Evolutionary conservation across 2,888 invertebrate genomes (phyloP), one percentile per base, ranked within the genome.

Genomic region (Byasa hedistus): DNA sequence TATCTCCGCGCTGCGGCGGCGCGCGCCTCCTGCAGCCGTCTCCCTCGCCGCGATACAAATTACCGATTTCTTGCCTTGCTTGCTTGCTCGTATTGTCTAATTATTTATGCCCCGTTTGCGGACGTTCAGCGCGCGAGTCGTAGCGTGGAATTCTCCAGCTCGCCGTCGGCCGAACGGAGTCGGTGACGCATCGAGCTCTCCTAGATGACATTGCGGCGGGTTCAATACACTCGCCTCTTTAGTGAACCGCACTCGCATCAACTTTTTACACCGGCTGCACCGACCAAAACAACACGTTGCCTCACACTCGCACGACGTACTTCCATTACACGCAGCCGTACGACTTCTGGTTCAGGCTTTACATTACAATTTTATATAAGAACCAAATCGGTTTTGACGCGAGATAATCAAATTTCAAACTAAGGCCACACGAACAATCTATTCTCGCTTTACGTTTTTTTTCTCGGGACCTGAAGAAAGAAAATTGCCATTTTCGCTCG

Each of bases 11-110:
- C 81, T 75, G 78, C 81, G 79, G 76, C 82, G 85, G 86, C 88
- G 86, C 87, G 84, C 83, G 84, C 84, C 79, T 82, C 83, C 86
- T 82, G 59, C 74, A 69, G 67, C 73, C 85, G 80, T 84, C 87
- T 85, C 86, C 82, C 86, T 85, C 84, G 84, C 76, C 82, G 82
- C 86, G 84, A 91, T 89, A 89, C 88, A 89, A 87, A 87, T 91
- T 88, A 87, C 89, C 84, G 89, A 89, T 89, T 89, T 89, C 90
- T 90, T 87, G 87, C 84, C 86, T 82, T 86, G 87, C 85, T 84
- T 86, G 87, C 85, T 88, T n/a, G n/a, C n/a, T n/a, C n/a, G n/a
- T 91, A 87, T 88, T 89, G 90, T 88, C 89, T 91, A 90, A 91
- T 91, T 90, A 89, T 91, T 89, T 88, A 88, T 87, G 87, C 86